Conservation (phyloP, 30 jellyfish, hydroid and myxozoan species). For the Aurelia sp. region DNA sequence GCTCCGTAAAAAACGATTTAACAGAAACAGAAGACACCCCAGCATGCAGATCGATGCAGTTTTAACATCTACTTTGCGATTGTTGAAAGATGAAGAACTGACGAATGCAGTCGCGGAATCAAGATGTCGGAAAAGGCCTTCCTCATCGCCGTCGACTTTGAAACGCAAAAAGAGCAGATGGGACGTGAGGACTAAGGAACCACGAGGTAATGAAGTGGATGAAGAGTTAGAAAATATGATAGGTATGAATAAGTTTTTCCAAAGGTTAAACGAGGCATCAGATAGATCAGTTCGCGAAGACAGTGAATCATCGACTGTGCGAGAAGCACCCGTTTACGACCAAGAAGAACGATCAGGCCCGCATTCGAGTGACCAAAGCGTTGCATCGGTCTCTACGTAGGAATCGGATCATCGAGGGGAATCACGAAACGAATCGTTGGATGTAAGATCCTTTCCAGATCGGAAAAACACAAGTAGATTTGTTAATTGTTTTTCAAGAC, state of each 20-base stretch:
- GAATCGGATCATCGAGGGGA: too few species aligned
- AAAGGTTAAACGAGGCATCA: conserved; percentile 29
- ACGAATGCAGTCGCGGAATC: background rate
- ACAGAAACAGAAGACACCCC: conserved; percentile 59
- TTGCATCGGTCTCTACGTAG: too few species aligned
- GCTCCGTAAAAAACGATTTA: conserved; percentile 33
- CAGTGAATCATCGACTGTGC: too few species aligned
- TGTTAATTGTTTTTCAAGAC: too few species aligned
- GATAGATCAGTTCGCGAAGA: too few species aligned
- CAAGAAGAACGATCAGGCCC: too few species aligned
- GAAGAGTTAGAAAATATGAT: conserved; percentile 51
- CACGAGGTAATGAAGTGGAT: background rate
- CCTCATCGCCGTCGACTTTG: background rate
- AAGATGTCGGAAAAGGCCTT: conserved; percentile 53
- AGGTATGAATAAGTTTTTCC: conserved; percentile 61
- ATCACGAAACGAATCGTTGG: too few species aligned
- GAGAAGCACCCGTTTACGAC: too few species aligned
- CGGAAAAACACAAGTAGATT: too few species aligned
- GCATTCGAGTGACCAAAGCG: too few species aligned
- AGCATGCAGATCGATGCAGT: conserved; percentile 75
- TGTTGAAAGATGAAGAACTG: conserved; percentile 35
- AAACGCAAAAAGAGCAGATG: conserved; percentile 67
- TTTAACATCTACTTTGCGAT: conserved; percentile 35
- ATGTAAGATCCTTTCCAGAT: too few species aligned
- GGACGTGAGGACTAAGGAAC: conserved; percentile 59